These are phyloP conservation scores for Mellivora capensis DNA, from an alignment of 2,113 vertebrate species.

Conservation along the genomic window DNA sequence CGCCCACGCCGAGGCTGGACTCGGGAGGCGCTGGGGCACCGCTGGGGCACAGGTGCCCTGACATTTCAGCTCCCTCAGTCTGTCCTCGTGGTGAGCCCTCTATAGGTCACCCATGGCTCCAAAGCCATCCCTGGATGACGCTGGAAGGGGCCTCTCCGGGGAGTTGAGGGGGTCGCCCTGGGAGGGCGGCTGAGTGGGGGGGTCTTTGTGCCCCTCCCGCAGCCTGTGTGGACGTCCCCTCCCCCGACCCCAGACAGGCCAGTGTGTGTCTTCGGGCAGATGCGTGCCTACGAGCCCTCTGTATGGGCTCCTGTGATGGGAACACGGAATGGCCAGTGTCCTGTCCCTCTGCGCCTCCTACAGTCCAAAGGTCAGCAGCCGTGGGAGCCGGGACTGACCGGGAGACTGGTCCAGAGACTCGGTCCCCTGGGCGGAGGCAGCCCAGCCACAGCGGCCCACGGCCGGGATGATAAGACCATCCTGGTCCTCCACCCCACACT, in stretches of 20 bases:
- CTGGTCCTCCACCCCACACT: neutral
- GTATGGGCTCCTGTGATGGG: neutral
- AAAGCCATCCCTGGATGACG: neutral
- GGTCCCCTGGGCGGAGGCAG: neutral
- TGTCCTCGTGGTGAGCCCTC: neutral
- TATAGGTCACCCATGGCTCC: neutral
- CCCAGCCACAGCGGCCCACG: neutral
- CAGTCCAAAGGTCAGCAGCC: neutral
- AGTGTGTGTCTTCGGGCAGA: too few species aligned
- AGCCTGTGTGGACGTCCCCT: neutral
- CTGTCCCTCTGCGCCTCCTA: neutral
- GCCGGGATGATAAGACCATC: accelerated
- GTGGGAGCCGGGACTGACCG: neutral
- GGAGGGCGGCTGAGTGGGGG: neutral
- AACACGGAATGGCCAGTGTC: neutral
- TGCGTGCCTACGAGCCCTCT: neutral
- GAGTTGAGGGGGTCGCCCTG: neutral
- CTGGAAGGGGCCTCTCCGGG: neutral
- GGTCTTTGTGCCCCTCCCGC: neutral
- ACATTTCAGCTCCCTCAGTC: too few species aligned
- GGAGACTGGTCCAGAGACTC: neutral
- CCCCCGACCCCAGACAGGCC: neutral
- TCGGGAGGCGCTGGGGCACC: neutral
- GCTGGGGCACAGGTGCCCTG: neutral
- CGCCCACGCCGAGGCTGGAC: neutral